phyloP scores from a whole-genome alignment of 2,888 invertebrate genomes.

The Synanthedon vespiformis region DNA sequence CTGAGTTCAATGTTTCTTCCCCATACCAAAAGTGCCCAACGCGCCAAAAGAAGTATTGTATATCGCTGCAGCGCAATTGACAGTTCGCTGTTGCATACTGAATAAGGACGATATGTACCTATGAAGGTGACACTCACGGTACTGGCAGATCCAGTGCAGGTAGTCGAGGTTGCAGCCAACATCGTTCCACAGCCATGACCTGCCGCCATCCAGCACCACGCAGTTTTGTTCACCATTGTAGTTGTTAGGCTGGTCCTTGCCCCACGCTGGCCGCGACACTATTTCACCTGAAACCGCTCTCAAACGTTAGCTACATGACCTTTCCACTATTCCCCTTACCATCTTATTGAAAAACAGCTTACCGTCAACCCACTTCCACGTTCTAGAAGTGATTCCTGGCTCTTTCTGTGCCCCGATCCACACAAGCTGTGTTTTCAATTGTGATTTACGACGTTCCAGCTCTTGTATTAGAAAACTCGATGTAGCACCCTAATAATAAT shows the following conservation, averaged over 20 bases:
- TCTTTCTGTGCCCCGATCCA: slow-evolving; percentile 95
- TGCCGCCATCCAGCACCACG: slow-evolving; percentile 91
- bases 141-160: slow-evolving; percentile 93
- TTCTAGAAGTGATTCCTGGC: slow-evolving; percentile 82
- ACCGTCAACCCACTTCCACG: slow-evolving; percentile 94
- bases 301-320: too few species aligned
- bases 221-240: slow-evolving; percentile 96
- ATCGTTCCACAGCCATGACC: slow-evolving; percentile 94
- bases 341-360: slow-evolving; percentile 22
- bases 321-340: too few species aligned
- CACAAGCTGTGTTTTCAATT: slow-evolving; percentile 85
- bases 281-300: slow-evolving; percentile 72
- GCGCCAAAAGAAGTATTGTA: too few species aligned
- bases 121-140: slow-evolving; percentile 77
- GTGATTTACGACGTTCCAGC: slow-evolving; percentile 82
- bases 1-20: too few species aligned
- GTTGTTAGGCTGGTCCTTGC: slow-evolving; percentile 94
- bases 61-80: slow-evolving; percentile 11
- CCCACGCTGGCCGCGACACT: slow-evolving; percentile 87
- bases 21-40: too few species aligned
- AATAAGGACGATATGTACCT: slow-evolving; percentile 63
- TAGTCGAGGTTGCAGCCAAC: slow-evolving; percentile 95
- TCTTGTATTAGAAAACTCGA: slow-evolving; percentile 80
- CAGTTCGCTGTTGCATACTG: slow-evolving; percentile 18
- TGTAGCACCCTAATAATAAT: slow-evolving; percentile 63